A percentile compares a stretch with the other conserved stretches of the same genome.
Conservation (phyloP, 2,113 vertebrate species). For the Paratilapia polleni region DNA sequence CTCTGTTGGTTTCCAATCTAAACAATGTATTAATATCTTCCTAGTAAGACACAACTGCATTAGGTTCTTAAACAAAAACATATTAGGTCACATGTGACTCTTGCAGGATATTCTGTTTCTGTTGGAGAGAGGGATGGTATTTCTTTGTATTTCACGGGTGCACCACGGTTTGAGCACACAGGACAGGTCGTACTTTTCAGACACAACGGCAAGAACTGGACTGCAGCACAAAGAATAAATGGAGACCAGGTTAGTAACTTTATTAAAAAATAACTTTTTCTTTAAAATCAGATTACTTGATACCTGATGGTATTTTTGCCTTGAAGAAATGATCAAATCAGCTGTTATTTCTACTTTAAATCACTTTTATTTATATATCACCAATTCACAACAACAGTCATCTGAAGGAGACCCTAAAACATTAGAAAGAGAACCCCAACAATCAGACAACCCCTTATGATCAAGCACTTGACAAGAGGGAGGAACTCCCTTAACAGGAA, state of each 20-base stretch:
- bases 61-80: fast-evolving
- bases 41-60: neutral
- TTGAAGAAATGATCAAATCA: too few relatives aligned
- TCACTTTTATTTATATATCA: too few relatives aligned
- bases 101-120: conserved; percentile 76
- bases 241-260: conserved; percentile 70
- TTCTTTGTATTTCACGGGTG: conserved; percentile 75
- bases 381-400: too few relatives aligned
- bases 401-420: too few relatives aligned
- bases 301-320: too few relatives aligned
- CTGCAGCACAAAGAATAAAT: neutral
- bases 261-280: neutral
- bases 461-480: too few relatives aligned
- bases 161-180: conserved; percentile 71
- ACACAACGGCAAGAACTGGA: conserved; percentile 38
- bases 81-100: neutral
- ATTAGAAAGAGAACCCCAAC: too few relatives aligned
- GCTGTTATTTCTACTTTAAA: too few relatives aligned
- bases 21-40: fast-evolving
- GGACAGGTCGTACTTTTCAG: conserved; percentile 74
- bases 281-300: neutral
- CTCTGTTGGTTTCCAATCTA: fast-evolving
- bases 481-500: too few relatives aligned
- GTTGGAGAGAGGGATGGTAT: conserved; percentile 51
- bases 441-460: too few relatives aligned